Base-by-base conservation (phyloP, 2,888 invertebrate species). In the Drosophila neonasuta region DNA sequence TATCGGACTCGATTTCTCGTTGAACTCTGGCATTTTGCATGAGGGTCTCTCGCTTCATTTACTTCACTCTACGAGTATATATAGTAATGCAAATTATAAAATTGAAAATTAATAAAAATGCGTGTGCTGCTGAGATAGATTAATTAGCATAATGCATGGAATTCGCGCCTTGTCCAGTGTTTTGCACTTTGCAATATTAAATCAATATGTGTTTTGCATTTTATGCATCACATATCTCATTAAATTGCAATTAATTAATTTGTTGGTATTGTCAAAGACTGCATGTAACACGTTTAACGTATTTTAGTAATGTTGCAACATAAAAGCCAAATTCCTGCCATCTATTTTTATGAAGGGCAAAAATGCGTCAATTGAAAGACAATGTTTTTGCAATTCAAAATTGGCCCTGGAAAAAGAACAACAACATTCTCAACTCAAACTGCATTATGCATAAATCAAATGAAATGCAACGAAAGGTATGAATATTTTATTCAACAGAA, bases 161-260 rank as follows among this genome's bases (percentile, higher is more conserved):
- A 68, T 58, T 54, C 46, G 58, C 7, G 17, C 52, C 42, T 44
- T 48, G 6, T 24, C 29, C 10, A 32, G 32, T 20, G 20, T 60
- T 17, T 32, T 8, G 9, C 11, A 49, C 17, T 63, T 30, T 51
- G 34, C 24, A 20, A 20, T 17, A 56, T 58, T 68, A 60, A 74
- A 64, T 68, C 51, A 49, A 70, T 61, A 57, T 51, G 13, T 13
- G 46, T 41, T 61, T 39, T 39, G n/a, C 34, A 41, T 49, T 36
- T 13, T 45, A 13, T 48, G 2, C 49, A 20, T 9, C 58, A 59
- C 39, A 50, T 66, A 69, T 68, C 48, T 52, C 57, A 73, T 71
- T 71, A 69, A 71, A 65, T 67, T 67, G 50, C 67, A 75, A 76
- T 75, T 75, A 79, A 77, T 68, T 60, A 61, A 62, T 71, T 73